Evolutionary conservation across 2,113 vertebrate species (phyloP).

Genomic region (Cinclus cinclus): DNA sequence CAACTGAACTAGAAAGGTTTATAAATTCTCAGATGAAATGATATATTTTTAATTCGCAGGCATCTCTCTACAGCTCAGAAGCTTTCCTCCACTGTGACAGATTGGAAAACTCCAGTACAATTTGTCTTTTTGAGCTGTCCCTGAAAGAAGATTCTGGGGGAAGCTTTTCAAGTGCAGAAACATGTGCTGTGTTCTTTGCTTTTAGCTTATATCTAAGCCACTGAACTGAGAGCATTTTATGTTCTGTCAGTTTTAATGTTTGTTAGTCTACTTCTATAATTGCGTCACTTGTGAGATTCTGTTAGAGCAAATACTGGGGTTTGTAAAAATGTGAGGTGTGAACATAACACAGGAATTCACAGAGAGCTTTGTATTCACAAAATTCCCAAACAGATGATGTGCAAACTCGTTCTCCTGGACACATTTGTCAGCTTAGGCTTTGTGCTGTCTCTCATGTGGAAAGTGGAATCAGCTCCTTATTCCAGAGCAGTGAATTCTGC

Average conservation of each 20-base stretch:
- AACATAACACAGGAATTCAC: background rate
- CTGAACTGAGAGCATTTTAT: slow-evolving; percentile 21
- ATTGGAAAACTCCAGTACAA: slow-evolving; percentile 57
- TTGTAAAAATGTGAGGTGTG: background rate
- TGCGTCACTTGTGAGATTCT: background rate
- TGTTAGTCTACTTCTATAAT: background rate
- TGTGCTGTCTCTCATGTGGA: background rate
- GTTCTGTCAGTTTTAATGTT: slow-evolving; percentile 21
- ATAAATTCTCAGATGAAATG: slow-evolving; percentile 44
- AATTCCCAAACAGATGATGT: background rate
- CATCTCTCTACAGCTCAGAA: slow-evolving; percentile 42
- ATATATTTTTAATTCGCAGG: slow-evolving; percentile 46
- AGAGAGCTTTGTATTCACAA: background rate
- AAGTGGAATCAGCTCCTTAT: background rate
- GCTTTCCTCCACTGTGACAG: slow-evolving; percentile 44
- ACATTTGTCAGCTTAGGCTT: background rate
- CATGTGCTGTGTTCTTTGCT: background rate
- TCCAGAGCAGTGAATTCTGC: background rate
- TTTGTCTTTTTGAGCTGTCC: slow-evolving; percentile 60
- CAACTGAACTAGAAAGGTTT: background rate
- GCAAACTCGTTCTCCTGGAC: background rate
- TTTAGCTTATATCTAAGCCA: slow-evolving; percentile 19
- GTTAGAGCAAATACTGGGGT: background rate
- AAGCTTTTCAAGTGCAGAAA: slow-evolving; percentile 52
- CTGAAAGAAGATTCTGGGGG: slow-evolving; percentile 47